phyloP scores from a whole-genome alignment of 2,113 vertebrate species.

The Pelobates fuscus region DNA sequence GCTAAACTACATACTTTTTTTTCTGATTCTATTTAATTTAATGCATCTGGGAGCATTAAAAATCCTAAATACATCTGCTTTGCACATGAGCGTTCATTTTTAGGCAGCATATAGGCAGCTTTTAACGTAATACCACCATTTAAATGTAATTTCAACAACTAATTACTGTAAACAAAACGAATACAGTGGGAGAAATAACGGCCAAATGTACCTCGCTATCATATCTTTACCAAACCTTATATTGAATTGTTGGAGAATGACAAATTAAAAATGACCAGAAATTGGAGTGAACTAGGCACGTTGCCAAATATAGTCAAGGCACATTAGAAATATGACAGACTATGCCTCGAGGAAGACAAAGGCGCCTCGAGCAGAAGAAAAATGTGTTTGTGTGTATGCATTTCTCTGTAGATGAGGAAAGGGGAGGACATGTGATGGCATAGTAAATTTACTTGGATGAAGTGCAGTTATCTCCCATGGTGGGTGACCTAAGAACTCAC shows the following conservation, averaged over 20 bases:
- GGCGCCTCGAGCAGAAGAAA: slow-evolving; percentile 34
- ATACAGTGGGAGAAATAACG: slow-evolving; percentile 2
- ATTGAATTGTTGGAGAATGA: slow-evolving; percentile 17
- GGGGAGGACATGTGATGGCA: slow-evolving; percentile 38
- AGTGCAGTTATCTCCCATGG: slow-evolving; percentile 44
- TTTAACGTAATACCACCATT: slow-evolving; percentile 1
- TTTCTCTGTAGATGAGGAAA: slow-evolving; percentile 29
- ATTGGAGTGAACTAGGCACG: slow-evolving; percentile 25
- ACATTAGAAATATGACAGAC: slow-evolving; percentile 38
- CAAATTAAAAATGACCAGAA: slow-evolving; percentile 29
- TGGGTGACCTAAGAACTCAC: slow-evolving; percentile 34
- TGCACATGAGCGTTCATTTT: slow-evolving; percentile 34
- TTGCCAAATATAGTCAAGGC: slow-evolving; percentile 36
- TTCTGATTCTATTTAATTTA: slow-evolving; percentile 1
- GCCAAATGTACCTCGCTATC: not conserved
- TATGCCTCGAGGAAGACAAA: slow-evolving; percentile 36
- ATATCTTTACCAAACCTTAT: slow-evolving; percentile 9
- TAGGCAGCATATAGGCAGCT: not conserved
- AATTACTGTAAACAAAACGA: slow-evolving; percentile 23
- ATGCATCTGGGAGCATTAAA: slow-evolving; percentile 23
- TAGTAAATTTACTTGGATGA: slow-evolving; percentile 39
- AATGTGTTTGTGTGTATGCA: slow-evolving; percentile 40
- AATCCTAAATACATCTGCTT: slow-evolving; percentile 23
- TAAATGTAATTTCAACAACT: slow-evolving; percentile 17
- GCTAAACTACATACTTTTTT: slow-evolving; percentile 16